Base-by-base conservation (phyloP, 2,113 vertebrate genomes). In the Dolichotis patagonum region DNA sequence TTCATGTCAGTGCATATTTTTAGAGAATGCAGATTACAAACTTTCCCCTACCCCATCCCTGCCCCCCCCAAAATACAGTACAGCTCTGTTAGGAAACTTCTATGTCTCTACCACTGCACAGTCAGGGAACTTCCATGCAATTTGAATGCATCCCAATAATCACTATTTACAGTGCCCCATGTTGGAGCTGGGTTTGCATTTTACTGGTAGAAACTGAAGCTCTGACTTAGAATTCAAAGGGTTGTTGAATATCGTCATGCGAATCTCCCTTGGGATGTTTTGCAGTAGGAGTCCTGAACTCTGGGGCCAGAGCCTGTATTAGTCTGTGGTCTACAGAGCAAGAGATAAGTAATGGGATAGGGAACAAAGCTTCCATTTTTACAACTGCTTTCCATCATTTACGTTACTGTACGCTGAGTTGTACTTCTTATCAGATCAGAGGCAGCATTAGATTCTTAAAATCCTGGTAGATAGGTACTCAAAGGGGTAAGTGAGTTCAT, bases 161-260 rank as follows among this genome's bases (percentile, higher is more conserved):
- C 60, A 30, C 43, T 16, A 19, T 58, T 71, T 49, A 7, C 4
- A 0, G 26, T 6, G 7, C 19, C 49, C 13, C 13, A 0, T 0
- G 14, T 49, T 65, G 8, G 26, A 7, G 38, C 2, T 19, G 3
- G 6, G 35, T 60, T 92, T 81, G 28, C 32, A 26, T 52, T 92
- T 35, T 16, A 5, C 12, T 4, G 17, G 19, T 9, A 22, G 77
- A 87, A 28, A 78, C 20, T 26, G 49, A 43, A 30, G 38, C 17
- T 75, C 10, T 84, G 73, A 24, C 46, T 71, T 78, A n/a, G 2
- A 89, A 17, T 38, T n/a, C n/a, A 24, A 52, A 35, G 46, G 0
- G 0, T n/a, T 7, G 3, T 30, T 12, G 6, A 65, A 89, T 60
- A 28, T 1, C 7, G 8, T 69, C 43, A 13, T n/a, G 13, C 9